phyloP scores from a whole-genome alignment of 2,888 invertebrate genomes.

The Linyphia triangularis region DNA sequence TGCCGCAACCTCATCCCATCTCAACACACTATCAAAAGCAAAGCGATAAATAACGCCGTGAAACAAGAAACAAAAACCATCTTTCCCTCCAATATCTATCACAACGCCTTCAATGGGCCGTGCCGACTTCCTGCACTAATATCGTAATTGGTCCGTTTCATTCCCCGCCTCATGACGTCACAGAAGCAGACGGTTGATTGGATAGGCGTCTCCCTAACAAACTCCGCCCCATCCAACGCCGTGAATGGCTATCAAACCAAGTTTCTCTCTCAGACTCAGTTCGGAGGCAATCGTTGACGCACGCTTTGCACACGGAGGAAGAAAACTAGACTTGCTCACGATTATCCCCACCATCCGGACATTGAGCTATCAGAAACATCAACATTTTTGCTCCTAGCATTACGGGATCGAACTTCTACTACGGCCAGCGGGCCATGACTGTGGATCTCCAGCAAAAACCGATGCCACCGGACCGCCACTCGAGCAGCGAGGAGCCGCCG shows the following conservation, averaged over 20 bases:
- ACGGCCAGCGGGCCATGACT: slow-evolving; percentile 74
- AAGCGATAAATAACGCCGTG: slow-evolving; percentile 35
- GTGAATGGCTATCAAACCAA: background rate
- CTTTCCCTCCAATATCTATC: slow-evolving; percentile 8
- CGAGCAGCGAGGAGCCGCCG: slow-evolving; percentile 58
- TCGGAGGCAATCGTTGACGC: background rate
- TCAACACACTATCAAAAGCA: slow-evolving; percentile 21
- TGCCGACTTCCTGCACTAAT: slow-evolving; percentile 12
- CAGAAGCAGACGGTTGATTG: slow-evolving; percentile 33
- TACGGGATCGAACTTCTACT: slow-evolving; percentile 68
- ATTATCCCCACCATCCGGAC: background rate
- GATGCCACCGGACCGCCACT: slow-evolving; percentile 72
- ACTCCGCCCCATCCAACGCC: background rate
- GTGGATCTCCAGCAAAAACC: slow-evolving; percentile 71
- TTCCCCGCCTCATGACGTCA: slow-evolving; percentile 49
- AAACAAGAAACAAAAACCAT: slow-evolving; percentile 48
- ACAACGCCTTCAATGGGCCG: slow-evolving; percentile 70
- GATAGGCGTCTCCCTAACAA: slow-evolving; percentile 13
- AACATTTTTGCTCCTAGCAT: slow-evolving; percentile 36
- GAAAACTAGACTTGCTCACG: background rate
- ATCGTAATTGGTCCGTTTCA: slow-evolving; percentile 58
- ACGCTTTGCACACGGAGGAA: too few relatives aligned
- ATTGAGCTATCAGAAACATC: background rate
- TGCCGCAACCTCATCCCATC: slow-evolving; percentile 6
- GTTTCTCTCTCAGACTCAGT: background rate